Evolutionary conservation across 2,797 vertebrate genomes (phyloP), one percentile per base, ranked within the genome.

Genomic region (Urophycis tenuis): DNA sequence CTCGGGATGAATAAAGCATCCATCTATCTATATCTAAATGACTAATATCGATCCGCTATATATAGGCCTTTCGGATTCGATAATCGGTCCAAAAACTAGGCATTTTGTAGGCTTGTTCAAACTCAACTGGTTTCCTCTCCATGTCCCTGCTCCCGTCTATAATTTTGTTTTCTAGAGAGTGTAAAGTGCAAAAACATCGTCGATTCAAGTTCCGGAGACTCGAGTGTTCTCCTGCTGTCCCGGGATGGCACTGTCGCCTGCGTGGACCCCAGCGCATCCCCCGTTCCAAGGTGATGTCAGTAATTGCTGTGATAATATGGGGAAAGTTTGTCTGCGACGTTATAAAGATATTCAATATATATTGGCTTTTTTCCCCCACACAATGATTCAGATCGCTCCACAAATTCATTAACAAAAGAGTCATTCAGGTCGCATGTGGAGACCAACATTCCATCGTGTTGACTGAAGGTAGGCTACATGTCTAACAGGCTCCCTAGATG

Each of bases 381-480:
- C 69, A 32, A 10, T 33, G 30, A 71, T 76, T 32, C 76, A 87
- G 87, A 31, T 64, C 22, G 7, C 60, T 67, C 36, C 2, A 86
- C 93, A 87, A 93, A 49, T 83, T 94, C 83, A 92, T 89, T 81
- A 91, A 93, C 74, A 92, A 91, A 81, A 92, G 84, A 0, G 93
- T 96, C 79, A 87, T 93, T 75, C 95, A 95, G 82, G 92, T 95
- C 81, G 93, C 94, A 80, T 96, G 95, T 89, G 95, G 95, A 82
- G 93, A 92, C 74, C 91, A 92, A 85, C 95, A 96, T 83, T 95
- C 93, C 79, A 87, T 95, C 80, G 93, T 93, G 83, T 91, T 96
- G 85, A 93, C 92, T 77, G 90, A 94, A 92, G 95, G 95, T 96
- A 93, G 78, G 15, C 15, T n/a, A 39, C 5, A 45, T 4, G 9